Percentiles rank a stretch among this genome's conserved stretches.
Conservation (phyloP, 2,888 invertebrate species). For the Melieria picta region DNA sequence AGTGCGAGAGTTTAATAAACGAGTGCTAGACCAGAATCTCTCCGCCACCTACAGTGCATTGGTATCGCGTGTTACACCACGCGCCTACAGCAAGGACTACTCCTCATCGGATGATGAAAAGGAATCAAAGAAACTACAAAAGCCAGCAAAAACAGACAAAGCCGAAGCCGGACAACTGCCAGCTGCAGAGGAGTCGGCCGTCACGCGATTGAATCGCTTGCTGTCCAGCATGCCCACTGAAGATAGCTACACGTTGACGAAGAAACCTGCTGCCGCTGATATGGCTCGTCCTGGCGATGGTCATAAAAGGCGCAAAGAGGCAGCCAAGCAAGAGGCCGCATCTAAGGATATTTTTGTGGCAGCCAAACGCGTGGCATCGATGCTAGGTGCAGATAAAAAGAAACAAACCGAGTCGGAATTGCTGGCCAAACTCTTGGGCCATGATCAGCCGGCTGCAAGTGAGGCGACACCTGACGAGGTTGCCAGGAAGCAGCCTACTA, state of each 20-base stretch:
- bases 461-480: slow-evolving; percentile 14
- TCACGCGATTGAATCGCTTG: slow-evolving; percentile 59
- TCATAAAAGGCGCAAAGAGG: slow-evolving; percentile 47
- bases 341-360: slow-evolving; percentile 67
- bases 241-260: slow-evolving; percentile 44
- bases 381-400: slow-evolving; percentile 74
- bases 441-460: slow-evolving; percentile 33
- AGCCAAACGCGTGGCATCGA: slow-evolving; percentile 77
- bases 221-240: slow-evolving; percentile 62
- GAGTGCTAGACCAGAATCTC: too few relatives aligned
- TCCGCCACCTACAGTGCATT: not conserved
- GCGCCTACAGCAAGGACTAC: slow-evolving; percentile 43
- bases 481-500: slow-evolving; percentile 30
- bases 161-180: not conserved
- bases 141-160: slow-evolving; percentile 14
- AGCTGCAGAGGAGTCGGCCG: slow-evolving; percentile 53
- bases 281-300: slow-evolving; percentile 59
- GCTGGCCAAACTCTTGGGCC: slow-evolving; percentile 73
- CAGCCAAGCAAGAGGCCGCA: slow-evolving; percentile 46
- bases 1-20: too few relatives aligned
- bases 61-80: slow-evolving; percentile 12
- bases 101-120: slow-evolving; percentile 59
- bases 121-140: slow-evolving; percentile 37
- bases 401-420: slow-evolving; percentile 78
- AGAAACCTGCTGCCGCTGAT: slow-evolving; percentile 40